A percentile compares a stretch with the other conserved stretches of the same genome.
Conservation (phyloP, 2,113 vertebrate genomes). For the rat (Rattus norvegicus) region DNA sequence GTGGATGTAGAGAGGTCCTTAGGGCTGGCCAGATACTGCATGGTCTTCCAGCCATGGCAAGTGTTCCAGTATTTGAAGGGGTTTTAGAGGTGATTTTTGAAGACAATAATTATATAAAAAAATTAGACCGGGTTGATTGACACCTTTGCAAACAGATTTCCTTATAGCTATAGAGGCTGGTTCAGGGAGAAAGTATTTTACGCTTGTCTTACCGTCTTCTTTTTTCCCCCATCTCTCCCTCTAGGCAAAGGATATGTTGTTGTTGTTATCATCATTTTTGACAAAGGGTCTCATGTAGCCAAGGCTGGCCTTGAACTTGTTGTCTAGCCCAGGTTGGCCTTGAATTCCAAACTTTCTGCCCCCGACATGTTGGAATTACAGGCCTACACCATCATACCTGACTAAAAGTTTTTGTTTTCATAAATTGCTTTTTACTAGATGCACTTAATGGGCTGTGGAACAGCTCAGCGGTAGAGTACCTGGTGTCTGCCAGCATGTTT, state of each 20-base stretch:
- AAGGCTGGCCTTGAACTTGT: not conserved
- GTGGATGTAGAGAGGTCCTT: not conserved
- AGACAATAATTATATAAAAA: not conserved
- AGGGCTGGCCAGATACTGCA: not conserved
- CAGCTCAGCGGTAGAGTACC: not conserved
- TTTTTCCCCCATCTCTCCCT: not conserved
- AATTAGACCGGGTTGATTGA: not conserved
- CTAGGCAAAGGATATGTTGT: not conserved
- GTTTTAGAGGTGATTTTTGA: not conserved
- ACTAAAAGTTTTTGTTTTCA: not conserved
- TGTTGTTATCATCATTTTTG: not conserved
- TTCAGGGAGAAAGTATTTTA: not conserved
- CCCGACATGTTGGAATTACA: not conserved
- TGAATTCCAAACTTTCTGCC: not conserved
- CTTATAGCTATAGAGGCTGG: not conserved
- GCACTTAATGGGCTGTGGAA: not conserved
- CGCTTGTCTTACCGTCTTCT: not conserved
- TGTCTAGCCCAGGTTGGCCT: not conserved
- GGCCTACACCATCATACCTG: not conserved
- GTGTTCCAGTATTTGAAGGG: not conserved
- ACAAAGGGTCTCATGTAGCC: not conserved
- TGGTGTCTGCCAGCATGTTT: not conserved
- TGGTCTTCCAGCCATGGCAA: not conserved
- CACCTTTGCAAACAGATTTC: not conserved
- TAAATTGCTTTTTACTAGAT: not conserved